A percentile compares a stretch with the other conserved stretches of the same genome.
Conservation (phyloP, 2,888 invertebrate genomes). For the Meandrusa payeni region DNA sequence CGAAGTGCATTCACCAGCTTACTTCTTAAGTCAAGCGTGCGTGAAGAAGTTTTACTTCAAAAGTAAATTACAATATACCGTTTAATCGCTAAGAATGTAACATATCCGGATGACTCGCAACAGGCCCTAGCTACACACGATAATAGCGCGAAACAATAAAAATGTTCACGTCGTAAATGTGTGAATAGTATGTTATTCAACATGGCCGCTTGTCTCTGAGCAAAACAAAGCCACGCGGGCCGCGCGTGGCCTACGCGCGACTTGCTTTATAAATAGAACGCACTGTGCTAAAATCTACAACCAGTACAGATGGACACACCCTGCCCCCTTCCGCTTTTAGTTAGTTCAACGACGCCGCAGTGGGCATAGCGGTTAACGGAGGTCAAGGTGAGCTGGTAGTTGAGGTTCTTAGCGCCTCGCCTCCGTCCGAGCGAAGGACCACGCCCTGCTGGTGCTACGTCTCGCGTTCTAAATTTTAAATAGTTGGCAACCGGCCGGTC, state of each 20-base stretch:
- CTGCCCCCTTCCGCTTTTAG: conserved; percentile 28
- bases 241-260: conserved; percentile 60
- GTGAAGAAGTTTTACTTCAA: no score
- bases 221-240: conserved; percentile 73
- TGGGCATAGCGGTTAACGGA: conserved; percentile 26
- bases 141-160: conserved; percentile 49
- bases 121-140: conserved; percentile 52
- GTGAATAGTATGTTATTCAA: conserved; percentile 45
- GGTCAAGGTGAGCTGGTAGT: conserved; percentile 39
- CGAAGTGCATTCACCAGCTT: no score
- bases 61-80: no score
- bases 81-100: conserved; percentile 1
- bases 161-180: conserved; percentile 59
- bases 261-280: conserved; percentile 64
- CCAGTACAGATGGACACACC: conserved; percentile 43
- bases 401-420: conserved; percentile 38
- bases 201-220: conserved; percentile 49
- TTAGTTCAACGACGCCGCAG: conserved; percentile 26
- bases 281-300: conserved; percentile 40
- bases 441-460: conserved; percentile 58
- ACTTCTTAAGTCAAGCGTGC: no score
- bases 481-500: conserved; percentile 47
- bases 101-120: conserved; percentile 26
- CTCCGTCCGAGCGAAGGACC: conserved; percentile 43
- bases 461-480: conserved; percentile 48